Conservation (phyloP, 2,888 invertebrate genomes). For the Dichetophora obliterata region DNA sequence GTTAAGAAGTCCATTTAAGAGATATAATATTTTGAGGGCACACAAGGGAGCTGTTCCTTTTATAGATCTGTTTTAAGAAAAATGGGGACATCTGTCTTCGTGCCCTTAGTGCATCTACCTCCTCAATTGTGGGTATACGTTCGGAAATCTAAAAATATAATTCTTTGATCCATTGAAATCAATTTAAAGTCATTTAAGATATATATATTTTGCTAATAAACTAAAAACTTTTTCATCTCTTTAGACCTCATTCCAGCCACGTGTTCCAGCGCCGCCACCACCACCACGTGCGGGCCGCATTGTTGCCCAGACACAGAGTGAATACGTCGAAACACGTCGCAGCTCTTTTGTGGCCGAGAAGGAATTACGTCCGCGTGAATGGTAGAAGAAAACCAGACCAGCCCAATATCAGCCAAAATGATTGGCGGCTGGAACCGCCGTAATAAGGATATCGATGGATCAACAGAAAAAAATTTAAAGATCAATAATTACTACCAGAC, state of each 20-base stretch:
- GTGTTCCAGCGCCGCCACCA: conserved; percentile 57
- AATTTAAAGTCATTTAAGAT: too few species aligned
- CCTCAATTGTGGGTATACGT: too few species aligned
- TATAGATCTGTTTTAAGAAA: too few species aligned
- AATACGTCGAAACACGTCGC: conserved; percentile 65
- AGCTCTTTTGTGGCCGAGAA: conserved; percentile 60
- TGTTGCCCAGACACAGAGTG: conserved; percentile 65
- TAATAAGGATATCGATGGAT: neutral
- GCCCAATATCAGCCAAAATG: conserved; percentile 14
- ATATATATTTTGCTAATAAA: too few species aligned
- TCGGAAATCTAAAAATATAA: too few species aligned
- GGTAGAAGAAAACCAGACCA: conserved; percentile 46
- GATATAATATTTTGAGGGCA: too few species aligned
- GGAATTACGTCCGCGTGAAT: conserved; percentile 58
- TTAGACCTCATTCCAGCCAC: conserved; percentile 60
- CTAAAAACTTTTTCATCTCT: conserved; percentile 17
- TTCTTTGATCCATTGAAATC: too few species aligned
- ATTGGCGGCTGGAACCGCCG: conserved; percentile 49
- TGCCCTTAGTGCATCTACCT: too few species aligned
- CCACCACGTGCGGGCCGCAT: conserved; percentile 61
- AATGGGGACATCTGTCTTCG: too few species aligned
- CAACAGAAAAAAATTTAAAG: neutral
- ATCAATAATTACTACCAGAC: neutral
- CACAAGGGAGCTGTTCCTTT: too few species aligned
- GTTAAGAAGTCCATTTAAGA: too few species aligned